Evolutionary conservation across 2,113 vertebrate species (phyloP), one percentile per base, ranked within the genome.

Genomic region (Phoxinus phoxinus): DNA sequence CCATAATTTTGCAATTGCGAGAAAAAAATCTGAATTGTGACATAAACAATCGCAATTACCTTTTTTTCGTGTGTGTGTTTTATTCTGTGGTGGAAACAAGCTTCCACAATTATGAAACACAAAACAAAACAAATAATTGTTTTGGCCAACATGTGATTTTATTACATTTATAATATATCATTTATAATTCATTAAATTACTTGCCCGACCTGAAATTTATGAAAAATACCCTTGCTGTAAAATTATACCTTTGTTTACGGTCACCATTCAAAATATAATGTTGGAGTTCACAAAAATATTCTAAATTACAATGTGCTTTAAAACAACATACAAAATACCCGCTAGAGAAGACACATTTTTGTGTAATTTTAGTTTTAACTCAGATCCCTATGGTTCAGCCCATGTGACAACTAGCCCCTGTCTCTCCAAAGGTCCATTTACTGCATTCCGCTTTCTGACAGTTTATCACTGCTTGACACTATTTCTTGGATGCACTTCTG

Each of bases 401-500:
- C 15, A 53, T 75, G 73, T 51, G 4, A 53, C 73, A 76, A 21
- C 41, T 48, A 8, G 41, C 41, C 37, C 35, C 46, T 2, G n/a
- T 30, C 15, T 53, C 46, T 30, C 6, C 32, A 61, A 79, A 44
- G 78, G 13, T 19, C n/a, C 25, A 51, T 46, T 81, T 67, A 19
- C 19, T 1, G 5, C 19, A 6, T 46, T 23, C 17, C 2, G 2
- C 9, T 71, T 58, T 71, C n/a, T 51, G 46, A 71, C 32, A 21
- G 17, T 79, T 41, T 80, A 58, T 79, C 32, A 58, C 46, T 51
- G 74, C 13, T 53, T 32, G 74, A 76, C 46, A 76, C 74, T 56
- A 58, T 58, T 78, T 69, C 11, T 72, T 71, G 30, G 12, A 69
- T 69, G 13, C 6, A 46, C 25, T 15, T 67, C 88, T 92, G 92